A percentile compares a stretch with the other conserved stretches of the same genome.
Conservation (phyloP, 2,797 vertebrate species). For the Erithacus rubecula region DNA sequence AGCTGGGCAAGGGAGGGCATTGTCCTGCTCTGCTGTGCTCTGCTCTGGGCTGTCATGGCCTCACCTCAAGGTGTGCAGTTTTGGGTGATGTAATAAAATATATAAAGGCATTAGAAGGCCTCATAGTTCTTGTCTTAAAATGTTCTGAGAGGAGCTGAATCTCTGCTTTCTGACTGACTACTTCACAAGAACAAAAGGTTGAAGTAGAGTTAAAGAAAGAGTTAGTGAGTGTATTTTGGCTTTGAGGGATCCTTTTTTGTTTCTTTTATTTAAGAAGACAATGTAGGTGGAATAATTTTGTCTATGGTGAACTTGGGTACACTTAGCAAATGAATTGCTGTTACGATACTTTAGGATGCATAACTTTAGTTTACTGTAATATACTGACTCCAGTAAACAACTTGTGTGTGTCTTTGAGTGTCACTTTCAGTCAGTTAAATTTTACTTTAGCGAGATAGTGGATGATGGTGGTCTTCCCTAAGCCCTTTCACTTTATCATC, state of each 20-base stretch:
- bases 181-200: not conserved
- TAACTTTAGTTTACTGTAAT: not conserved
- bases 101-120: not conserved
- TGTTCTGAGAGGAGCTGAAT: not conserved
- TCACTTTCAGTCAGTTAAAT: not conserved
- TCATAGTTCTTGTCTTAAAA: not conserved
- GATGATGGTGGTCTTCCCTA: not conserved
- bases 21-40: too few relatives aligned
- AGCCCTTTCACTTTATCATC: not conserved
- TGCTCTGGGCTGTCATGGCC: fast-evolving
- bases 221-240: not conserved
- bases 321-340: not conserved
- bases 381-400: not conserved
- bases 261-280: not conserved
- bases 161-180: not conserved
- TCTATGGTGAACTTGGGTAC: not conserved
- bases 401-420: not conserved
- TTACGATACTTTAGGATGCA: not conserved
- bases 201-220: not conserved
- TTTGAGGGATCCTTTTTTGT: not conserved
- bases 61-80: fast-evolving
- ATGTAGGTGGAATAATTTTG: not conserved
- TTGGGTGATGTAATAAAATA: not conserved
- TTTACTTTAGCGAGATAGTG: not conserved
- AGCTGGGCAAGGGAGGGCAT: fast-evolving